Base-by-base conservation (phyloP, 2,888 invertebrate species). In the Bellardia bayeri region DNA sequence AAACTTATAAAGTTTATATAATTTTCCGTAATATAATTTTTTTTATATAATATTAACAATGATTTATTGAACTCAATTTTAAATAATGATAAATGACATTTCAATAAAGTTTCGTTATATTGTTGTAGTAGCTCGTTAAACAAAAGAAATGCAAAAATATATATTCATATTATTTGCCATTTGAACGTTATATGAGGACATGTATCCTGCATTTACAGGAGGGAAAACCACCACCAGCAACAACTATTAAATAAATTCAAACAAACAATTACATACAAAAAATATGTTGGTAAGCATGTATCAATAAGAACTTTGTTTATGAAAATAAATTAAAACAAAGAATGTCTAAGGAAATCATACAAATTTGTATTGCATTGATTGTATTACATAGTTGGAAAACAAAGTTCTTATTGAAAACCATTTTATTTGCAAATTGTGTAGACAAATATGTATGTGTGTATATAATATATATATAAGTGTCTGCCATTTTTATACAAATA, bases 21-120 rank as follows among this genome's bases (percentile, higher is more conserved):
- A 37, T 16, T 61, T 61, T 30, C 33, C 9, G 16, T 14, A 69
- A 69, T 69, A 51, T 37, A 72, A 40, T 72, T 33, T 30, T 6
- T 54, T 23, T 14, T 8, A 14, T 8, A 16, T 16, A 3, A 66
- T 64, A 68, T 72, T 49, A 74, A 68, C 40, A 68, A 63, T 80
- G 68, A 79, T 74, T 84, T 74, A 79, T 80, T 54, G 8, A 79
- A 61, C 40, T 75, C 30, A 69, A 74, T 74, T 74, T 66, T n/a
- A 75, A 68, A 56, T 75, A 75, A 81, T 81, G 75, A 85, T 85
- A 71, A 75, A 80, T 85, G 85, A 63, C 74, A 75, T 69, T 75
- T 75, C 80, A 80, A 71, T 85, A 85, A 75, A 71, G 63, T 85
- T 71, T 23, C 63, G n/a, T 63, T 76, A 42, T 69, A 64, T 54